phyloP scores from a whole-genome alignment of 1,140 invertebrate species.

The Magallana gigas region DNA sequence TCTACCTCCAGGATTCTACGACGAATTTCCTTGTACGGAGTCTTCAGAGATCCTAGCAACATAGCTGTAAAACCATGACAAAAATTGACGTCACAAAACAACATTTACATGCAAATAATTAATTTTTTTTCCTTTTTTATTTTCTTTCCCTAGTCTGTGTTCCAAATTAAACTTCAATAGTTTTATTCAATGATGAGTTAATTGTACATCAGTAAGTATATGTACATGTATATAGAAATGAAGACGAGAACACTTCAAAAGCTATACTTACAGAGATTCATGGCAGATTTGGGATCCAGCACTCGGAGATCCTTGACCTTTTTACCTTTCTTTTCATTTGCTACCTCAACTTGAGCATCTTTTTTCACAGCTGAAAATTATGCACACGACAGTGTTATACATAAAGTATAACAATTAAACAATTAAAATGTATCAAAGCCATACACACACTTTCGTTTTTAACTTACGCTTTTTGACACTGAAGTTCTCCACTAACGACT shows the following conservation, averaged over 20 bases:
- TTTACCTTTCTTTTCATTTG: conserved; percentile 32
- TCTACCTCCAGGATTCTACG: conserved; percentile 91
- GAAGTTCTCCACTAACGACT: conserved; percentile 7
- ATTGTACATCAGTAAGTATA: too few relatives aligned
- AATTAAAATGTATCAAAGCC: background rate
- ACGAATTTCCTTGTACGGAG: conserved; percentile 92
- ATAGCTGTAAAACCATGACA: conserved; percentile 82
- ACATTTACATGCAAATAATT: too few relatives aligned
- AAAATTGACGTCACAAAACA: background rate
- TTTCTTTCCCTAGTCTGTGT: too few relatives aligned
- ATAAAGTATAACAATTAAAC: background rate
- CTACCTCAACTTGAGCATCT: background rate
- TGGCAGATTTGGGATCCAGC: conserved; percentile 6
- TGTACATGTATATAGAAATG: too few relatives aligned
- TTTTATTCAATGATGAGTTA: too few relatives aligned
- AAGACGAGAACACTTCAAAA: background rate
- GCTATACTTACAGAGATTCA: conserved; percentile 27
- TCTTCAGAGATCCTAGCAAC: conserved; percentile 93
- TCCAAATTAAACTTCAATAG: too few relatives aligned
- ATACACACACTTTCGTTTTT: background rate
- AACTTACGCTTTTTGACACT: conserved; percentile 28
- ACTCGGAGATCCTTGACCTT: conserved; percentile 31
- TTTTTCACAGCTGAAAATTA: conserved; percentile 24
- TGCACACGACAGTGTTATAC: background rate
- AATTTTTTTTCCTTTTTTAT: too few relatives aligned